Conservation (phyloP, 2,888 invertebrate genomes). For the Andrena flavipes region DNA sequence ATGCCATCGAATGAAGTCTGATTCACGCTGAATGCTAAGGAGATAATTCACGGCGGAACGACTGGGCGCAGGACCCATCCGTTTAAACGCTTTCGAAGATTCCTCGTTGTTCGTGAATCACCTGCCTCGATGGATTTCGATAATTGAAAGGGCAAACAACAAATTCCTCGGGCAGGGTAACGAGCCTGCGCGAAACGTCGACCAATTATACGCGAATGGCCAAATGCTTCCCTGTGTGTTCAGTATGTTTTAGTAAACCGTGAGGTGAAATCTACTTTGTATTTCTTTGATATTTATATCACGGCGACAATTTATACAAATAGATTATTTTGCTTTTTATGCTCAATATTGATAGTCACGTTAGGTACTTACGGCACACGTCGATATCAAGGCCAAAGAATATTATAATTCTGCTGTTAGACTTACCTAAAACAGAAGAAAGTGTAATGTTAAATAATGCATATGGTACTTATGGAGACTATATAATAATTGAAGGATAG, state of each 20-base stretch:
- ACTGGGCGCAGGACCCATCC: not conserved
- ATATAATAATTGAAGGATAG: too few species aligned
- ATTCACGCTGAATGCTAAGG: constrained; percentile 5
- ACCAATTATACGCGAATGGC: too few species aligned
- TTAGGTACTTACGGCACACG: not conserved
- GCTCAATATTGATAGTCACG: not conserved
- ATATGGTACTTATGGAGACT: too few species aligned
- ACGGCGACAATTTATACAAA: not conserved
- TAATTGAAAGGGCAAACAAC: not conserved
- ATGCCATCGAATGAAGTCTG: constrained; percentile 26
- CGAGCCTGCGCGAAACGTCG: not conserved
- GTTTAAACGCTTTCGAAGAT: not conserved
- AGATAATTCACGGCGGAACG: constrained; percentile 19
- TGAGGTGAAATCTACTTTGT: not conserved
- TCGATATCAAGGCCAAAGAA: not conserved
- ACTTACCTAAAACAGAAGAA: constrained; percentile 22
- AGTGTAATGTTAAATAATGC: not conserved
- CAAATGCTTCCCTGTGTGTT: not conserved
- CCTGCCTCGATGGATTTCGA: not conserved
- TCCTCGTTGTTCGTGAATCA: not conserved
- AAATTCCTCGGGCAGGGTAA: not conserved
- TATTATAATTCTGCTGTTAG: not conserved
- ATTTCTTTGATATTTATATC: too few species aligned
- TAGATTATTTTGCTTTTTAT: not conserved
- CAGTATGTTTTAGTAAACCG: not conserved